These are phyloP conservation scores for Temnothorax ravouxi DNA, from an alignment of 2,888 invertebrate species.

Conservation along the genomic window DNA sequence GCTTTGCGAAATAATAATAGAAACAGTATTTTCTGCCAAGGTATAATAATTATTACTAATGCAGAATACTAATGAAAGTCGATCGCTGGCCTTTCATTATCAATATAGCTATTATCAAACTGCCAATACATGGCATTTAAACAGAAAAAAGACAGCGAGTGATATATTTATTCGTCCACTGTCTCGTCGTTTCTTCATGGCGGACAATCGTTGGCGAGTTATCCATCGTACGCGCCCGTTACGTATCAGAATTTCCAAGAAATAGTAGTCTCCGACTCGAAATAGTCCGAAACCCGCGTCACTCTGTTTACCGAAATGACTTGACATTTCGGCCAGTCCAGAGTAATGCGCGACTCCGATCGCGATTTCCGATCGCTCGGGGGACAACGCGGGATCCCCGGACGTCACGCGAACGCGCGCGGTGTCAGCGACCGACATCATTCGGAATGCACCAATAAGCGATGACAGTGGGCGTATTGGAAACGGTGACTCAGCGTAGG, in stretches of 20 bases:
- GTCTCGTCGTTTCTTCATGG: neutral
- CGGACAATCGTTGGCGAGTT: neutral
- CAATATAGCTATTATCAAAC: neutral
- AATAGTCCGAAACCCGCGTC: conserved; percentile 6
- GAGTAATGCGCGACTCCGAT: neutral
- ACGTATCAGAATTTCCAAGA: conserved; percentile 10
- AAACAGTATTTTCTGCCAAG: conserved; percentile 6
- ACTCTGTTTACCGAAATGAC: conserved; percentile 3
- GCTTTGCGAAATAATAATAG: neutral
- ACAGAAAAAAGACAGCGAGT: neutral
- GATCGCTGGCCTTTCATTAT: neutral
- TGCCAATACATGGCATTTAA: neutral
- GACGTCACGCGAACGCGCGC: conserved; percentile 37
- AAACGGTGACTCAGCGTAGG: conserved; percentile 76
- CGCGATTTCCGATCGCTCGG: conserved; percentile 17
- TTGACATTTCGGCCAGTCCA: neutral
- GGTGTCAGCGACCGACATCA: conserved; percentile 62
- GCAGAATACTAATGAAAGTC: neutral
- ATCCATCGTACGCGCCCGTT: neutral
- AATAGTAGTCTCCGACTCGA: neutral
- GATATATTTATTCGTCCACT: neutral
- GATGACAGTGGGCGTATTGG: conserved; percentile 71
- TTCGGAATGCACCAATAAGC: conserved; percentile 59
- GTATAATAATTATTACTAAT: neutral
- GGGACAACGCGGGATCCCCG: neutral